phyloP scores from a whole-genome alignment of 2,888 invertebrate genomes.

The Choreutis nemorana region DNA sequence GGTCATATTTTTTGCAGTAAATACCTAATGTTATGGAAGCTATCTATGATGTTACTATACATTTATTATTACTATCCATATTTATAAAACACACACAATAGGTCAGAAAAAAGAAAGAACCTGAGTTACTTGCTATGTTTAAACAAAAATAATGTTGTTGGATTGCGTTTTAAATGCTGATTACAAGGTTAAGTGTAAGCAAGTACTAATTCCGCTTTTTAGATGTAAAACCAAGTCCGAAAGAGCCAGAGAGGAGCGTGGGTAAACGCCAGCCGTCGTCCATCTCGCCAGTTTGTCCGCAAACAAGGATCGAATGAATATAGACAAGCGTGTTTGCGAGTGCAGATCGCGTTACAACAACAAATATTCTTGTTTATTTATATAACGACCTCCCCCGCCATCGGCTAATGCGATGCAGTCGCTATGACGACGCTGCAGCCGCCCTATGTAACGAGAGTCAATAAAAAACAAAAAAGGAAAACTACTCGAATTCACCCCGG shows the following conservation, averaged over 20 bases:
- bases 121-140: no score
- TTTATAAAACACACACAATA: no score
- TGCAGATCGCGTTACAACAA: slow-evolving; percentile 53
- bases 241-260: slow-evolving; percentile 11
- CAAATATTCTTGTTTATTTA: slow-evolving; percentile 47
- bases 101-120: no score
- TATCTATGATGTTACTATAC: no score
- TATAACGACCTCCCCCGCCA: slow-evolving; percentile 25
- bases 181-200: no score
- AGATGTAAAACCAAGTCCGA: no score
- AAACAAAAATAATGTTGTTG: no score
- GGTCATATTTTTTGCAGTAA: no score
- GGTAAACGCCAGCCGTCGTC: slow-evolving; percentile 44
- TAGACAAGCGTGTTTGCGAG: slow-evolving; percentile 49
- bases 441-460: slow-evolving; percentile 44
- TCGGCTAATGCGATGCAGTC: slow-evolving; percentile 53
- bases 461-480: slow-evolving; percentile 53
- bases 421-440: slow-evolving; percentile 53
- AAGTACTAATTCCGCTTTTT: no score
- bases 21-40: no score
- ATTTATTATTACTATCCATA: no score
- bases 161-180: no score
- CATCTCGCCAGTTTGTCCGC: slow-evolving; percentile 54
- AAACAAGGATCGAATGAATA: slow-evolving; percentile 61
- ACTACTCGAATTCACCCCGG: slow-evolving; percentile 54